These are phyloP conservation scores for Seira ritae DNA, from an alignment of 2,888 invertebrate species.

Conservation along the genomic window DNA sequence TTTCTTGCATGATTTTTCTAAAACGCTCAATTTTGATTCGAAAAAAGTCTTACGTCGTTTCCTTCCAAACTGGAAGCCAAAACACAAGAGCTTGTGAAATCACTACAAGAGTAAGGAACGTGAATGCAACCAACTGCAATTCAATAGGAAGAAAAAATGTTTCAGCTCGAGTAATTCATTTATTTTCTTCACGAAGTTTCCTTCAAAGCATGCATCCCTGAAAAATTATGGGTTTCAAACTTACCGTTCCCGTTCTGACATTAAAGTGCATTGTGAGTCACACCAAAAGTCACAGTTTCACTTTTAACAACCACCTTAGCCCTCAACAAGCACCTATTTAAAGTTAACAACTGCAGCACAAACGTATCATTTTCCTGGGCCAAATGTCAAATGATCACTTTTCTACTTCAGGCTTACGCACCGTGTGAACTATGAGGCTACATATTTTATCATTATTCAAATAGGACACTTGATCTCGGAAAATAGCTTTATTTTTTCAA, in stretches of 20 bases:
- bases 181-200: too few relatives aligned
- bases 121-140: constrained; percentile 46
- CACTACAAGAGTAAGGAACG: constrained; percentile 47
- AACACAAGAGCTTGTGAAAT: constrained; percentile 56
- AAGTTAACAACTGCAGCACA: too few relatives aligned
- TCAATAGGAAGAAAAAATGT: constrained; percentile 2
- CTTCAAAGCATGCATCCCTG: background rate
- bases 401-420: too few relatives aligned
- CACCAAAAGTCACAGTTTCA: constrained; percentile 4
- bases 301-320: background rate
- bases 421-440: background rate
- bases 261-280: constrained; percentile 32
- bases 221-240: background rate
- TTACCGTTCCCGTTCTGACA: constrained; percentile 35
- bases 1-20: background rate
- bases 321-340: background rate
- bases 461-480: background rate
- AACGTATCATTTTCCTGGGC: constrained; percentile 20
- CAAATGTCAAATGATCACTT: too few relatives aligned
- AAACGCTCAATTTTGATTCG: background rate
- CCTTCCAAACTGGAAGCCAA: constrained; percentile 64
- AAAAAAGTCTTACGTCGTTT: constrained; percentile 48
- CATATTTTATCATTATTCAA: constrained; percentile 20
- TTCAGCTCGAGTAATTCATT: too few relatives aligned
- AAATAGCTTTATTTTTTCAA: background rate